These are phyloP conservation scores for Ianthella basta DNA, from an alignment of 37 sponge, comb jelly and placozoan species.

Conservation along the genomic window DNA sequence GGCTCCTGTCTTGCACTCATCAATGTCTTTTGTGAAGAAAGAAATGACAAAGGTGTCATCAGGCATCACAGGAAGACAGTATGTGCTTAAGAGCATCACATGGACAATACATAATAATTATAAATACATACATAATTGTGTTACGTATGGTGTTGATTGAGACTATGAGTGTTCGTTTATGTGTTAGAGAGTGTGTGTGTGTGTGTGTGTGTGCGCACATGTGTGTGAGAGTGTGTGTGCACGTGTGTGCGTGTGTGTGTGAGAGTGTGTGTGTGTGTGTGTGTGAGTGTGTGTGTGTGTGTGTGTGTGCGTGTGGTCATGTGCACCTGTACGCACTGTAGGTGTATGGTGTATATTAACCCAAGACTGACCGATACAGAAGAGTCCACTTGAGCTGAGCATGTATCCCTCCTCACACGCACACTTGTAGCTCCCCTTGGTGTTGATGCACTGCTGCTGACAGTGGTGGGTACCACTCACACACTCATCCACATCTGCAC, in stretches of 20 bases:
- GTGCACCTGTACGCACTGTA: too few relatives aligned
- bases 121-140: background rate
- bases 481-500: constrained; percentile 23
- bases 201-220: constrained; percentile 15
- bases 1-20: background rate
- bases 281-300: too few relatives aligned
- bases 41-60: too few relatives aligned
- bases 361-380: background rate
- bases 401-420: constrained; percentile 6
- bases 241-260: background rate
- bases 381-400: background rate
- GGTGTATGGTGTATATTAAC: too few relatives aligned
- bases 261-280: too few relatives aligned
- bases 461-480: background rate
- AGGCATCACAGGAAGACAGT: too few relatives aligned
- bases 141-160: background rate
- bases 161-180: background rate
- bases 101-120: too few relatives aligned
- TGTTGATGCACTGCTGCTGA: constrained; percentile 1
- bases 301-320: too few relatives aligned
- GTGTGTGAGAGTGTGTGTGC: constrained; percentile 3
- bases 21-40: background rate
- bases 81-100: too few relatives aligned
- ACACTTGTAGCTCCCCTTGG: constrained; percentile 11
- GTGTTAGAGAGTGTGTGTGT: constrained; percentile 18